phyloP scores from a whole-genome alignment of 2,888 invertebrate species.

The Cerastis rubricosa region DNA sequence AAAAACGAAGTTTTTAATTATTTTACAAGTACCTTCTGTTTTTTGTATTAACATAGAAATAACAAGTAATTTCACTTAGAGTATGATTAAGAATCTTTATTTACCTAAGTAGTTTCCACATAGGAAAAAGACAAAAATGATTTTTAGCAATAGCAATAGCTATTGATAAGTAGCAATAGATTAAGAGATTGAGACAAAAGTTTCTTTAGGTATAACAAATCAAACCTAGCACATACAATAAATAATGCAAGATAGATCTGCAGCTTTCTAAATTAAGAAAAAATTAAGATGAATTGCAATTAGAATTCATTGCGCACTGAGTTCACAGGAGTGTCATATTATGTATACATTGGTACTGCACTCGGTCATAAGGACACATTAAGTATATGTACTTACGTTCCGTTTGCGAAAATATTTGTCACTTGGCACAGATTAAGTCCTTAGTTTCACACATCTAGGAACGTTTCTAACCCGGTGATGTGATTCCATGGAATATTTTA shows the following conservation, averaged over 20 bases:
- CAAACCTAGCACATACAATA: neutral
- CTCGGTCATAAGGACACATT: neutral
- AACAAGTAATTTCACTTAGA: neutral
- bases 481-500: neutral
- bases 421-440: neutral
- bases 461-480: neutral
- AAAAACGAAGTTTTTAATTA: neutral
- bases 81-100: neutral
- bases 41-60: neutral
- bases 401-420: neutral
- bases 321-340: neutral
- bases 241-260: neutral
- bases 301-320: neutral
- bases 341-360: neutral
- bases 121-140: neutral
- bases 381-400: neutral
- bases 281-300: neutral
- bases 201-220: neutral
- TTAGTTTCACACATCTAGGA: neutral
- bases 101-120: neutral
- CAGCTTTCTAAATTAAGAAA: neutral
- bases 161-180: neutral
- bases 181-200: neutral
- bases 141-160: neutral
- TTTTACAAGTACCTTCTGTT: neutral